Conservation (phyloP, 2,113 vertebrate genomes). For the Dasyurus viverrinus region DNA sequence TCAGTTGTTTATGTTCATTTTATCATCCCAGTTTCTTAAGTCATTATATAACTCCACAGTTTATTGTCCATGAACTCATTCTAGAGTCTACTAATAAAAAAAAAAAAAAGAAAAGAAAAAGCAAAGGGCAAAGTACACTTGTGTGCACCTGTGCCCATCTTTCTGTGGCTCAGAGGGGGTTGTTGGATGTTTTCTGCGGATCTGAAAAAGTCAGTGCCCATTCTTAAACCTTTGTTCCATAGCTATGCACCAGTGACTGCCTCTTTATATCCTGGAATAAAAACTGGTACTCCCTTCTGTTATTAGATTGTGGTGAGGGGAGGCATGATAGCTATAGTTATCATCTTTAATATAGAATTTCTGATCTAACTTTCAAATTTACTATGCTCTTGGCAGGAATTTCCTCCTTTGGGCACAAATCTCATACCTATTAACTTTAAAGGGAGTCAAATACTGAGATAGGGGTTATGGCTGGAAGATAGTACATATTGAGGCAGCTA, state of each 20-base stretch:
- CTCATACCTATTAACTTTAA: not conserved
- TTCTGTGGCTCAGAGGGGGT: not conserved
- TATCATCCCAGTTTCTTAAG: not conserved
- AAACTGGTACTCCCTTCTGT: not conserved
- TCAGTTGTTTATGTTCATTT: not conserved
- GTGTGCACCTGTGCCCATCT: not conserved
- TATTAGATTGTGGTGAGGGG: not conserved
- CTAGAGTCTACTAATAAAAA: not conserved
- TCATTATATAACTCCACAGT: not conserved
- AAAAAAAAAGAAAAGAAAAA: not conserved
- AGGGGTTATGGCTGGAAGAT: not conserved
- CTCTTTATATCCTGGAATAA: constrained; percentile 1
- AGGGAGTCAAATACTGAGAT: not conserved
- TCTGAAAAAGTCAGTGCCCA: not conserved
- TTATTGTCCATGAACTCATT: not conserved
- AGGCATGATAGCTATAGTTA: not conserved
- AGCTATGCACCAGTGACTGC: not conserved
- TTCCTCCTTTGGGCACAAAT: not conserved
- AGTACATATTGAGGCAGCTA: not conserved
- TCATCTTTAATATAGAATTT: not conserved
- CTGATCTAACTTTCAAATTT: not conserved
- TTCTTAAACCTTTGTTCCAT: constrained; percentile 2
- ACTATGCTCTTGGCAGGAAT: not conserved
- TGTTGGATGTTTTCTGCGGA: not conserved
- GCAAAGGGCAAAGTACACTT: not conserved